Evolutionary conservation across 2,797 vertebrate species (phyloP).

Genomic region (Ptychobarbus kaznakovi): DNA sequence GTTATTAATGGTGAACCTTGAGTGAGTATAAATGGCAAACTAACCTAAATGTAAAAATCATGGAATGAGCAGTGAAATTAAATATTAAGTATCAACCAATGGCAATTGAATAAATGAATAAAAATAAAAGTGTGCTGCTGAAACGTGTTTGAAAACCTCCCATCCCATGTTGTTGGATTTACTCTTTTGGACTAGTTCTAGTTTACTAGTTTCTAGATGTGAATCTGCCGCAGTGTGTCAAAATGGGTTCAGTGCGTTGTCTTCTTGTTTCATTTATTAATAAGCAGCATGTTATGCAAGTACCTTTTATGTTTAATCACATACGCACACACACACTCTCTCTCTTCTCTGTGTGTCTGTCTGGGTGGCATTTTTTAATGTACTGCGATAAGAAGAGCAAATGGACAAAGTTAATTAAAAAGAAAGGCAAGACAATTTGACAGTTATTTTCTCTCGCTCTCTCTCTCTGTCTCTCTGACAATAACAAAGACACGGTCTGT

Average conservation of each 20-base stretch:
- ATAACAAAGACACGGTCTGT: slow-evolving; percentile 50
- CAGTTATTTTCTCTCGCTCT: slow-evolving; percentile 24
- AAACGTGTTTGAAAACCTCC: background rate
- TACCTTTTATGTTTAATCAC: slow-evolving; percentile 25
- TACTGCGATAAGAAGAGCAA: slow-evolving; percentile 61
- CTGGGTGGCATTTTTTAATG: slow-evolving; percentile 59
- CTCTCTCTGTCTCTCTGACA: slow-evolving; percentile 33
- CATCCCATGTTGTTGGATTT: background rate
- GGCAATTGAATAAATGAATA: too few species aligned
- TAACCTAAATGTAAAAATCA: background rate
- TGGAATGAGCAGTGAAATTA: background rate
- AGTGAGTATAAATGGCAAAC: background rate
- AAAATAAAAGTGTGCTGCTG: background rate
- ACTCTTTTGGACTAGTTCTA: background rate
- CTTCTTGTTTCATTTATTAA: slow-evolving; percentile 10
- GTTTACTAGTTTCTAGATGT: background rate
- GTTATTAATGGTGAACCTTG: background rate
- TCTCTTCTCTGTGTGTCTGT: slow-evolving; percentile 18
- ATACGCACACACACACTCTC: slow-evolving; percentile 34
- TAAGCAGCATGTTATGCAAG: slow-evolving; percentile 3
- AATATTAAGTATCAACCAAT: background rate
- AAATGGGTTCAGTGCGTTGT: background rate
- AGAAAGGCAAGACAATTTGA: slow-evolving; percentile 60
- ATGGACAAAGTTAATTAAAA: slow-evolving; percentile 66
- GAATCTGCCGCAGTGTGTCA: background rate